phyloP scores from a whole-genome alignment of 2,888 invertebrate genomes.

The Eumacrocentrus americanus region DNA sequence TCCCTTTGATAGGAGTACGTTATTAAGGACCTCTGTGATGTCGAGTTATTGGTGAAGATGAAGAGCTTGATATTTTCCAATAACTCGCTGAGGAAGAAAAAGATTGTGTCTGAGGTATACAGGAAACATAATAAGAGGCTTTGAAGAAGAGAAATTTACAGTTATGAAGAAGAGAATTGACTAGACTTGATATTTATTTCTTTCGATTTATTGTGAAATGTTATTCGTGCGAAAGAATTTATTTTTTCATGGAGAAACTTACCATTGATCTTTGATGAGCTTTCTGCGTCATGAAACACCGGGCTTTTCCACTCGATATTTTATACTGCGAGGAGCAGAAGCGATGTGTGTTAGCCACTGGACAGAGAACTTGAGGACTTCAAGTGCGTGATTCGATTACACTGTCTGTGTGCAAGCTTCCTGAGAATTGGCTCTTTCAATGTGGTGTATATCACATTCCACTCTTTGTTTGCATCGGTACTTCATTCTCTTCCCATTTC shows the following conservation, averaged over 20 bases:
- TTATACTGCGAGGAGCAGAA: background rate
- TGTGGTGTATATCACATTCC: background rate
- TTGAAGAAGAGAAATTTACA: background rate
- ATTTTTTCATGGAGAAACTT: background rate
- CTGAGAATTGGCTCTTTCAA: background rate
- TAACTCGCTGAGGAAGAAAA: no score
- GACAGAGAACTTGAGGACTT: no score
- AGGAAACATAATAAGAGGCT: background rate
- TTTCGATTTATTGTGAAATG: no score
- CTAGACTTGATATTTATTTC: no score
- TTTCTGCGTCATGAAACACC: background rate
- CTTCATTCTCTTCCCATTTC: no score
- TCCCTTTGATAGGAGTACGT: no score
- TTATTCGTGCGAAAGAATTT: background rate
- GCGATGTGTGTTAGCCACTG: background rate
- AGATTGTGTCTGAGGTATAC: background rate
- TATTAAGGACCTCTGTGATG: no score
- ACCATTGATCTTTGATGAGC: background rate
- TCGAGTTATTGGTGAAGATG: no score
- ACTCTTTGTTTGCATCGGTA: no score
- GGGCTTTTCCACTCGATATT: background rate
- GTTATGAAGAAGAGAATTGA: background rate
- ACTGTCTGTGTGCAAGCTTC: background rate
- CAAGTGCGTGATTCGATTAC: slow-evolving; percentile 1
- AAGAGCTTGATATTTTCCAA: no score